phyloP scores from a whole-genome alignment of 2,113 vertebrate genomes.

The Sinocyclocheilus anophthalmus region DNA sequence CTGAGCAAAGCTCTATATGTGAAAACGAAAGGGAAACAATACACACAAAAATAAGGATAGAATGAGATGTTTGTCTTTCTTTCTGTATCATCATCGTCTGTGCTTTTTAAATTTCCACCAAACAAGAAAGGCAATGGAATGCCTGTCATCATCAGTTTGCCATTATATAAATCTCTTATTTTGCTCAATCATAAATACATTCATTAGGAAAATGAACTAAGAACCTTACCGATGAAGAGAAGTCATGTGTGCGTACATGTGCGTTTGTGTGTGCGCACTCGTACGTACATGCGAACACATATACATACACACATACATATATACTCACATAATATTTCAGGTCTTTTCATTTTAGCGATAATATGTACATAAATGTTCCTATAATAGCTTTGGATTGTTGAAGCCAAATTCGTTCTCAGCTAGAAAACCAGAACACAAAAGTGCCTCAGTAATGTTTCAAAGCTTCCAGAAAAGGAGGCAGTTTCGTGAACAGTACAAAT shows the following conservation, averaged over 20 bases:
- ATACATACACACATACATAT: conserved; percentile 68
- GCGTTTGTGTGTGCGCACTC: conserved; percentile 81
- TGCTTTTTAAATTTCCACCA: conserved; percentile 72
- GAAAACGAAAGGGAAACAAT: conserved; percentile 36
- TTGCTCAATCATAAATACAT: conserved; percentile 89
- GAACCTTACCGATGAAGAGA: conserved; percentile 71
- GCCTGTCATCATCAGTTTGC: conserved; percentile 82
- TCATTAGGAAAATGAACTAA: conserved; percentile 85
- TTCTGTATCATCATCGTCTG: conserved; percentile 62
- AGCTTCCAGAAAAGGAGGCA: conserved; percentile 80
- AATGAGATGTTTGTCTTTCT: conserved; percentile 78
- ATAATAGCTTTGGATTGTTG: conserved; percentile 71
- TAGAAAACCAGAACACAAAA: conserved; percentile 72
- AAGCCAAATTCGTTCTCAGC: conserved; percentile 72
- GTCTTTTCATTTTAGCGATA: conserved; percentile 79
- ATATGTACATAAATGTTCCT: conserved; percentile 93
- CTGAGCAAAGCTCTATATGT: neutral
- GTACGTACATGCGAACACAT: conserved; percentile 81
- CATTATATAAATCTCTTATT: conserved; percentile 82
- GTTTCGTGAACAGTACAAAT: conserved; percentile 76
- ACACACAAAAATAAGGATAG: conserved; percentile 74
- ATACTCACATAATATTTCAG: conserved; percentile 80
- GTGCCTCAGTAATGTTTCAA: conserved; percentile 86
- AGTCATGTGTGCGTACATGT: conserved; percentile 59
- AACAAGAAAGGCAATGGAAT: conserved; percentile 84